phyloP scores from a whole-genome alignment of 2,797 vertebrate genomes.

The Poliocrania exsul region DNA sequence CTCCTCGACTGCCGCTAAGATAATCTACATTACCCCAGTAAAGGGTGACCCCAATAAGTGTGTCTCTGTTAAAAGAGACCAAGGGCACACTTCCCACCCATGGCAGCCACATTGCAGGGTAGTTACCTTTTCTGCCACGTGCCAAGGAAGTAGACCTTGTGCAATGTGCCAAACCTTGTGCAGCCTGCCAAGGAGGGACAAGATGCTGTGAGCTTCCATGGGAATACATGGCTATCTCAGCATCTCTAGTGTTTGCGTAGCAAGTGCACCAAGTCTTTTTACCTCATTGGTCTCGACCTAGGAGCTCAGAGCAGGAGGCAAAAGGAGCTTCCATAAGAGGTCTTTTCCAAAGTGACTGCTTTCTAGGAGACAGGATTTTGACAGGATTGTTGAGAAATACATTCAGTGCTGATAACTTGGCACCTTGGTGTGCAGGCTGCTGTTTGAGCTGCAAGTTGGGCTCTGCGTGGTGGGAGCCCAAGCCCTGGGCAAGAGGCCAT shows the following conservation, averaged over 20 bases:
- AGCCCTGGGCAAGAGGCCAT: neutral
- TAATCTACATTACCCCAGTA: too few relatives aligned
- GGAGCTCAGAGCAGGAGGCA: neutral
- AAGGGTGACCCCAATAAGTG: too few relatives aligned
- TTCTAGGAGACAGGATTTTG: neutral
- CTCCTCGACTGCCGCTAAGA: too few relatives aligned
- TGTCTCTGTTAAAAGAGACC: neutral
- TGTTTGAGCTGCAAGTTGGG: neutral
- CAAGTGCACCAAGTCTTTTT: neutral
- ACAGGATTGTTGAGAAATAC: neutral
- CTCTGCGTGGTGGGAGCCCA: neutral
- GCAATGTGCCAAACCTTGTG: neutral
- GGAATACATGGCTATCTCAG: neutral
- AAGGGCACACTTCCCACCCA: neutral
- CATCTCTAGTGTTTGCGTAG: neutral
- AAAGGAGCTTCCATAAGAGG: neutral
- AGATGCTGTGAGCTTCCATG: neutral
- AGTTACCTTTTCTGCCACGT: neutral
- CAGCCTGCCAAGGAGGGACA: neutral
- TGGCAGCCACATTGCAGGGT: neutral
- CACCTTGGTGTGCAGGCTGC: neutral
- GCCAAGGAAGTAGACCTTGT: accelerated
- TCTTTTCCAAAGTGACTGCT: neutral
- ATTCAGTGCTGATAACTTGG: neutral
- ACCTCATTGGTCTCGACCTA: accelerated